These are phyloP conservation scores for Actinia tenebrosa DNA, from an alignment of 64 coral and sea anemone genomes.

Conservation along the genomic window DNA sequence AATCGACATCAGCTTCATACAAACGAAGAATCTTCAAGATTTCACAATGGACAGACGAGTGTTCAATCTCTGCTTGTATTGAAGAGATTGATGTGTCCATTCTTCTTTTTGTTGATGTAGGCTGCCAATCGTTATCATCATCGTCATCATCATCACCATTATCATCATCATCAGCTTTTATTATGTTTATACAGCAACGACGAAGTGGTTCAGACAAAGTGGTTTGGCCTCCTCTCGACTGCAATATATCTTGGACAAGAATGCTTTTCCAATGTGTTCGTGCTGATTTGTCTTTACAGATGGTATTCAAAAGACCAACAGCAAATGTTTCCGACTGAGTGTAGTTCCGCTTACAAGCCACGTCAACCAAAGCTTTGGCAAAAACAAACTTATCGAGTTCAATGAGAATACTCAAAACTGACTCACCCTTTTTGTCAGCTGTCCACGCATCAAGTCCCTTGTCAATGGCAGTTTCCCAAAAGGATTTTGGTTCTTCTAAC, in stretches of 20 bases:
- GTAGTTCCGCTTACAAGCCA: neutral
- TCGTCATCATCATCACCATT: no score
- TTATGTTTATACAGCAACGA: neutral
- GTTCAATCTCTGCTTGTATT: neutral
- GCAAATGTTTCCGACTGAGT: neutral
- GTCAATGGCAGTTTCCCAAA: neutral
- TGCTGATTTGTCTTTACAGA: neutral
- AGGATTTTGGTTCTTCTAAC: neutral
- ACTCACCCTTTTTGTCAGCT: neutral
- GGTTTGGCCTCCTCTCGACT: neutral
- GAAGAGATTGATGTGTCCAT: no score
- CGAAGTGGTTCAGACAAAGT: neutral
- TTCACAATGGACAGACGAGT: neutral
- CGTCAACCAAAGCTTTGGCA: no score
- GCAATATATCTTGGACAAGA: neutral
- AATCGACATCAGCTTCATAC: neutral
- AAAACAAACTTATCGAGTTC: no score
- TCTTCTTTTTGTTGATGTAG: no score
- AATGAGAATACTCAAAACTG: no score
- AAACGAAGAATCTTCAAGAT: neutral
- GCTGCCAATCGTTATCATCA: no score
- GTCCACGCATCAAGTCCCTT: slow-evolving; percentile 6
- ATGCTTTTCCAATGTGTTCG: neutral
- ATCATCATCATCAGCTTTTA: no score
- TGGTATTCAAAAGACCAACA: neutral